Conservation (phyloP, 2,113 vertebrate species). For the Notarius lentiginosus region DNA sequence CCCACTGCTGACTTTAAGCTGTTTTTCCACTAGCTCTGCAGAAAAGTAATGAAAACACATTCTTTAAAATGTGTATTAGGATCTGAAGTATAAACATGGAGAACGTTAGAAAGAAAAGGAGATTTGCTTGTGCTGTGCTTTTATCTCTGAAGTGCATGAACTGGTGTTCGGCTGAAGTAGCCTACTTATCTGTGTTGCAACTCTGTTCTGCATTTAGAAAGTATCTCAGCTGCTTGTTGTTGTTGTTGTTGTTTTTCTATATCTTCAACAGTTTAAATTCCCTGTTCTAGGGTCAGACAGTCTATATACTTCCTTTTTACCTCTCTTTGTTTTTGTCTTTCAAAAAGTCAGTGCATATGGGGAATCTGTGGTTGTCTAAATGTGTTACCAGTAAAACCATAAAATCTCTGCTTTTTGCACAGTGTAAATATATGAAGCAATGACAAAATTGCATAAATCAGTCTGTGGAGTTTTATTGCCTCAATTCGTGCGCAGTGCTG, state of each 20-base stretch:
- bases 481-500: not conserved
- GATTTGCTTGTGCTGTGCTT: not conserved
- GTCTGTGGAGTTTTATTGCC: not conserved
- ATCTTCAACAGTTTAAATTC: constrained; percentile 9
- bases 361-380: constrained; percentile 18
- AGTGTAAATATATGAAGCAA: not conserved
- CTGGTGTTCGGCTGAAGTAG: not conserved
- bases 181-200: not conserved
- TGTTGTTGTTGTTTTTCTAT: constrained; percentile 29
- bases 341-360: not conserved
- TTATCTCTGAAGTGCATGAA: constrained; percentile 34
- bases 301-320: constrained; percentile 28
- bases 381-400: constrained; percentile 23
- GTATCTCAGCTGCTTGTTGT: constrained; percentile 18
- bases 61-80: constrained; percentile 11
- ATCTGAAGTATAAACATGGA: not conserved
- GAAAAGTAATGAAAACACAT: constrained; percentile 30
- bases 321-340: constrained; percentile 12
- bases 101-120: constrained; percentile 14
- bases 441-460: constrained; percentile 6
- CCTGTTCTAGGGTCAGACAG: not conserved
- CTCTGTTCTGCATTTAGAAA: constrained; percentile 1
- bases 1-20: constrained; percentile 25
- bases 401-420: constrained; percentile 7
- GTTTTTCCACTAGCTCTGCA: constrained; percentile 41